Evolutionary conservation across 2,888 invertebrate species (phyloP).

Genomic region (Encarsia formosa): DNA sequence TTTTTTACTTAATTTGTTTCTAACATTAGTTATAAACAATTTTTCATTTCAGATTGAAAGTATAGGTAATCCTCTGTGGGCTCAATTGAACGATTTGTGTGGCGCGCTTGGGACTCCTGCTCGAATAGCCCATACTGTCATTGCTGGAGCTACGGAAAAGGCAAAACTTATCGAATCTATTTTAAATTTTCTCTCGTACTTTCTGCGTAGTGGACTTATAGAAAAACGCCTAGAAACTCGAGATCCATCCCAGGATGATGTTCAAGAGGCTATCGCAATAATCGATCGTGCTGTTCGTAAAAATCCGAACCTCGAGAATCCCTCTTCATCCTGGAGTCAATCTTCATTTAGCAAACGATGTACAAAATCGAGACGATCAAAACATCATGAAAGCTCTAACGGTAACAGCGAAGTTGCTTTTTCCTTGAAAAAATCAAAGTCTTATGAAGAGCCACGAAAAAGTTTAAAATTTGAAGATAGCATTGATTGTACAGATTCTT

Average conservation of each 20-base stretch:
- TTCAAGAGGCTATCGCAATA: constrained; percentile 38
- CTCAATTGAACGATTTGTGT: constrained; percentile 80
- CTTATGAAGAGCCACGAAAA: no score
- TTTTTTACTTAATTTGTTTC: neutral
- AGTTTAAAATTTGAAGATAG: no score
- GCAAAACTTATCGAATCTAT: constrained; percentile 67
- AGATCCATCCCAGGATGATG: constrained; percentile 38
- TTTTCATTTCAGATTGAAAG: constrained; percentile 48
- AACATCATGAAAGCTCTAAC: no score
- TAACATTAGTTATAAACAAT: neutral
- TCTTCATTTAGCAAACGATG: no score
- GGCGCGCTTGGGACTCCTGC: constrained; percentile 80
- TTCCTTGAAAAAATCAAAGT: no score
- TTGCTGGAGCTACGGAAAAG: constrained; percentile 64
- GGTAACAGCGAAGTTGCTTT: no score
- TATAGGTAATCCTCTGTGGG: constrained; percentile 79
- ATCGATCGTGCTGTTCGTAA: constrained; percentile 35
- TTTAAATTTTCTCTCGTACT: constrained; percentile 77
- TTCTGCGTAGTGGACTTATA: constrained; percentile 58
- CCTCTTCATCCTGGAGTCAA: no score
- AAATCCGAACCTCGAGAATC: neutral
- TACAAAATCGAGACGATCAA: no score
- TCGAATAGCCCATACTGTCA: constrained; percentile 73
- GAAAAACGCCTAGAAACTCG: constrained; percentile 38
- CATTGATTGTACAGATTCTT: no score